Percentiles rank a stretch among this genome's conserved stretches.
Evolutionary conservation across 2,113 vertebrate genomes (phyloP).

Genomic region (Cyprichromis sp.): DNA sequence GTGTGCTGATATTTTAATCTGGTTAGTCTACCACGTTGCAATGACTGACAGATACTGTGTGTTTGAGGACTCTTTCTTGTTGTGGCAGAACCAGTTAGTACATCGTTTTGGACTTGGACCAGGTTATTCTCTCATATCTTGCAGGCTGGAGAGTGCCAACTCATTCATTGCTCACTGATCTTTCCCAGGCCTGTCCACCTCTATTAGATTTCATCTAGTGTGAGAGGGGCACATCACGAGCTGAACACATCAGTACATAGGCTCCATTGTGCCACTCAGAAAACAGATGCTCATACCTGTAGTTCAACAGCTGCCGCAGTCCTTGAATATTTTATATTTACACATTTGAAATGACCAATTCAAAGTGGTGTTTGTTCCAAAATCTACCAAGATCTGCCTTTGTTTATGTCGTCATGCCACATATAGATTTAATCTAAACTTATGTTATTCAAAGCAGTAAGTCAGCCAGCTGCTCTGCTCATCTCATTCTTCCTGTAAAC

Average conservation of each 20-base stretch:
- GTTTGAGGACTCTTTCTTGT: neutral
- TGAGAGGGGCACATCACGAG: neutral
- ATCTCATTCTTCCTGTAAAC: neutral
- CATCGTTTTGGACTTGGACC: neutral
- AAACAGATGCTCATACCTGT: neutral
- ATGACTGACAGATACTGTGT: neutral
- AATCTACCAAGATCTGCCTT: neutral
- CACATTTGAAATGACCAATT: neutral
- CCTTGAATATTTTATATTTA: neutral
- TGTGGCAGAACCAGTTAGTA: neutral
- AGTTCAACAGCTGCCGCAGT: neutral
- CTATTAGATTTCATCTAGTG: neutral
- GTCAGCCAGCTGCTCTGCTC: neutral
- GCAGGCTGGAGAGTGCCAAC: neutral
- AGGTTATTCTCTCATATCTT: neutral
- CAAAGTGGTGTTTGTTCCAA: neutral
- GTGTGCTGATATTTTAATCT: neutral
- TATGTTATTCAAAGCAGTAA: neutral
- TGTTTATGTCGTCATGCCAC: neutral
- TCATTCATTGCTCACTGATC: constrained; percentile 15
- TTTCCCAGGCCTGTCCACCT: neutral
- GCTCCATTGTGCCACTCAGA: neutral
- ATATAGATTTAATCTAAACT: neutral
- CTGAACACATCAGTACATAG: neutral
- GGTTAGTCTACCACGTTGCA: neutral